Evolutionary conservation across 2,797 vertebrate genomes (phyloP).

Genomic region (Vireo griseus): DNA sequence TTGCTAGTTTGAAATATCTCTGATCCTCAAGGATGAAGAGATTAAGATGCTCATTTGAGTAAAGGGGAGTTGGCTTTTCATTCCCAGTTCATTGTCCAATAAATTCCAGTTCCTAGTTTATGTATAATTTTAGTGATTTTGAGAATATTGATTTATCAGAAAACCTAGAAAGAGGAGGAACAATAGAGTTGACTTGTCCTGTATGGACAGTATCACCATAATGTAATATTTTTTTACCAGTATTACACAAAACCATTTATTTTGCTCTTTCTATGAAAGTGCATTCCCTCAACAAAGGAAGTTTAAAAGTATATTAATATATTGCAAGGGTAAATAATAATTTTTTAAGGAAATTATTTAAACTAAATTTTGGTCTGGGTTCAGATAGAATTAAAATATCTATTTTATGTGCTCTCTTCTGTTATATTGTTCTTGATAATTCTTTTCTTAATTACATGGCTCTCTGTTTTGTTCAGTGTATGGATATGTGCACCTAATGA

Average conservation of each 20-base stretch:
- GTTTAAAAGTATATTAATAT: background rate
- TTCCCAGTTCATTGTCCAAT: background rate
- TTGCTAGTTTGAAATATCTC: background rate
- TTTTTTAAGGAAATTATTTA: background rate
- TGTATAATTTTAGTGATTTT: background rate
- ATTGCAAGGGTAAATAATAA: background rate
- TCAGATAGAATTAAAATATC: background rate
- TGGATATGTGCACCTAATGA: background rate
- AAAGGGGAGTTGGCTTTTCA: background rate
- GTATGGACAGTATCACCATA: background rate
- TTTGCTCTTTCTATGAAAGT: background rate
- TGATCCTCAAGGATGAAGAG: background rate
- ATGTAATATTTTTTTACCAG: background rate
- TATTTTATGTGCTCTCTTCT: accelerated
- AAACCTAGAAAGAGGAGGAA: background rate
- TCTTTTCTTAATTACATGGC: background rate
- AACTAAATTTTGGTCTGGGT: background rate
- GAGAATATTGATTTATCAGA: background rate
- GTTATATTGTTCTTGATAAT: background rate
- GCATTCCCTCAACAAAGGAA: background rate
- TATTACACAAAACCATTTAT: background rate
- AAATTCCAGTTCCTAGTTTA: background rate
- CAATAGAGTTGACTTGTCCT: background rate
- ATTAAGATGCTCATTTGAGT: background rate
- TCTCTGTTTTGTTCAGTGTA: background rate